phyloP scores from a whole-genome alignment of 2,113 vertebrate genomes.

The Centropus unirufus region DNA sequence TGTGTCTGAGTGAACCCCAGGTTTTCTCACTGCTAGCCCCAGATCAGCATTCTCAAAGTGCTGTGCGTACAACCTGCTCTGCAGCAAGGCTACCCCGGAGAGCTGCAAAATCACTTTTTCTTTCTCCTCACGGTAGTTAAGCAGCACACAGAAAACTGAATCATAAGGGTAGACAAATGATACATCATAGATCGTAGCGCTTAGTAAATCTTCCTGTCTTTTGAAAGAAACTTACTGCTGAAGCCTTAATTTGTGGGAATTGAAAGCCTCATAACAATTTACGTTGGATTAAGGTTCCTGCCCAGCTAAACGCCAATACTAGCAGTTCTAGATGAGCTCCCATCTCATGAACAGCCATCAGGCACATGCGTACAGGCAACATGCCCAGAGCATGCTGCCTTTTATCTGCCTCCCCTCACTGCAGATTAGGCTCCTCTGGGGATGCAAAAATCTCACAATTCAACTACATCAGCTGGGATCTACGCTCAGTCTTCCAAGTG shows the following conservation, averaged over 20 bases:
- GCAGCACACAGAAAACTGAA: slow-evolving; percentile 49
- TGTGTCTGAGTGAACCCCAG: rapidly evolving
- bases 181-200: background rate
- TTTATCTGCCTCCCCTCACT: background rate
- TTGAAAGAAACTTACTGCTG: slow-evolving; percentile 26
- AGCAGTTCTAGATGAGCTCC: slow-evolving; percentile 17
- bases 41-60: rapidly evolving
- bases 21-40: rapidly evolving
- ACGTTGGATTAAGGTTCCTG: slow-evolving; percentile 42
- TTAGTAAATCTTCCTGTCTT: slow-evolving; percentile 20
- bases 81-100: background rate
- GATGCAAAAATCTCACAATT: background rate
- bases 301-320: slow-evolving; percentile 36
- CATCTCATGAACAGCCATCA: background rate
- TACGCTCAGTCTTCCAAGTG: rapidly evolving
- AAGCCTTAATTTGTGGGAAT: slow-evolving; percentile 57
- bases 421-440: background rate
- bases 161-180: slow-evolving; percentile 39
- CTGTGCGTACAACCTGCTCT: rapidly evolving
- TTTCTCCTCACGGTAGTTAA: background rate
- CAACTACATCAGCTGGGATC: background rate
- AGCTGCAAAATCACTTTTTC: rapidly evolving
- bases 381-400: background rate
- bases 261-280: slow-evolving; percentile 58
- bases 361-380: background rate